phyloP scores from a whole-genome alignment of 1,140 invertebrate genomes.

The Brachionus asplanchnoidis region DNA sequence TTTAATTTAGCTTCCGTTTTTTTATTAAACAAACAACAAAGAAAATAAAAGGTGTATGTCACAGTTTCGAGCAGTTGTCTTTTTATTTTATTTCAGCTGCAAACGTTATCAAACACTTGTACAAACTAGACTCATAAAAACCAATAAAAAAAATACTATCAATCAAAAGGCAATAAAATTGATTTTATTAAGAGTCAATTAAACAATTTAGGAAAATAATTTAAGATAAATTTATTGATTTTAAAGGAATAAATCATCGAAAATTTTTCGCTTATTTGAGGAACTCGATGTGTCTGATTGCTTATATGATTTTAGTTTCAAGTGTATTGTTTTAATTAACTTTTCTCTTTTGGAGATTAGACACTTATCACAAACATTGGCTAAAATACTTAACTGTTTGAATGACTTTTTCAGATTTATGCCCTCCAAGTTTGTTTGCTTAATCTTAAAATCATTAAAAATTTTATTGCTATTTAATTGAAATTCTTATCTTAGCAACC shows the following conservation, averaged over 20 bases:
- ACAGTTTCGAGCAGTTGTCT: neutral
- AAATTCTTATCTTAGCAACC: neutral
- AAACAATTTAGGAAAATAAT: slow-evolving; percentile 2
- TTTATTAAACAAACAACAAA: neutral
- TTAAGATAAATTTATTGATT: slow-evolving; percentile 34
- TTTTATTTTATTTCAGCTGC: neutral
- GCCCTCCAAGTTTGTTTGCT: neutral
- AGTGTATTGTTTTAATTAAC: slow-evolving; percentile 27
- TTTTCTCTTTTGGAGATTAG: slow-evolving; percentile 15
- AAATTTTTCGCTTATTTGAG: neutral
- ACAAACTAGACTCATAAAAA: neutral
- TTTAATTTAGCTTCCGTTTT: neutral
- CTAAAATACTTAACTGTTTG: neutral
- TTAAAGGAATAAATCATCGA: neutral
- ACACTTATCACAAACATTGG: slow-evolving; percentile 31
- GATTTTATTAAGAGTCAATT: slow-evolving; percentile 8
- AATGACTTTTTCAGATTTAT: neutral
- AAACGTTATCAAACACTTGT: neutral
- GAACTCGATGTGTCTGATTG: neutral
- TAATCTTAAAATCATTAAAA: neutral
- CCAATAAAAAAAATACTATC: slow-evolving; percentile 12
- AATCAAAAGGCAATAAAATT: slow-evolving; percentile 35
- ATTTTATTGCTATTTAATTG: neutral
- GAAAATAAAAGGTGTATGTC: neutral
- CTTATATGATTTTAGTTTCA: neutral